Base-by-base conservation (phyloP, 2,113 vertebrate genomes). In the Amblyopsis rosae region DNA sequence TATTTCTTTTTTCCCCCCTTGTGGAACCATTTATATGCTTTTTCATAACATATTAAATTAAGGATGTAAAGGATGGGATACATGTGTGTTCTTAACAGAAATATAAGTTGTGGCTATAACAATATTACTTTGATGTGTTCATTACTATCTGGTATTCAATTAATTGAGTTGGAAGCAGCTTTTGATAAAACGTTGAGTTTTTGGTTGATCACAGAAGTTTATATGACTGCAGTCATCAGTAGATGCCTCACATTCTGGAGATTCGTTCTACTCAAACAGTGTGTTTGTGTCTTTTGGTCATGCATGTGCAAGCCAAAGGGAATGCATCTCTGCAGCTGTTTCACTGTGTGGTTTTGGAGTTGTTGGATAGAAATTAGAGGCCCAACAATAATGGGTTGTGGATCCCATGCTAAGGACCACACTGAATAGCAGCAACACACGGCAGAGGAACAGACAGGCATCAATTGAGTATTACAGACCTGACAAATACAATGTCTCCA, bases 181-280 rank as follows among this genome's bases (percentile, higher is more conserved):
- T 68, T 72, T 65, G 53, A 32, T 65, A 15, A 59, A 61, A 46
- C 65, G 57, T 59, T 65, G 17, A 63, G 9, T 63, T 19, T 59
- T 65, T 72, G 61, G 71, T 73, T 11, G 19, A 73, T 65, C 64
- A 64, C 57, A 70, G 45, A 16, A 9, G 63, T 72, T 74, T 47
- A 71, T 67, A 54, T 33, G 59, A 72, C 15, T 67, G 67, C n/a
- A 65, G 70, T 72, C 65, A 67, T 72, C 65, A 67, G 50, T 68
- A 59, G 49, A 19, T 59, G 62, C 47, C 47, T 77, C 41, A 69
- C 45, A 57, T 64, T 69, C 70, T 60, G 56, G 33, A 59, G 66
- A 54, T 53, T 17, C 19, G 9, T 55, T 73, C 4, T 41, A 41
- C 7, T 41, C 35, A 41, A 41, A 26, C 26, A 1, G 26, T 26